Evolutionary conservation across 2,797 vertebrate genomes (phyloP), one percentile per base, ranked within the genome.

Genomic region (Myoxocephalus aenaeus): DNA sequence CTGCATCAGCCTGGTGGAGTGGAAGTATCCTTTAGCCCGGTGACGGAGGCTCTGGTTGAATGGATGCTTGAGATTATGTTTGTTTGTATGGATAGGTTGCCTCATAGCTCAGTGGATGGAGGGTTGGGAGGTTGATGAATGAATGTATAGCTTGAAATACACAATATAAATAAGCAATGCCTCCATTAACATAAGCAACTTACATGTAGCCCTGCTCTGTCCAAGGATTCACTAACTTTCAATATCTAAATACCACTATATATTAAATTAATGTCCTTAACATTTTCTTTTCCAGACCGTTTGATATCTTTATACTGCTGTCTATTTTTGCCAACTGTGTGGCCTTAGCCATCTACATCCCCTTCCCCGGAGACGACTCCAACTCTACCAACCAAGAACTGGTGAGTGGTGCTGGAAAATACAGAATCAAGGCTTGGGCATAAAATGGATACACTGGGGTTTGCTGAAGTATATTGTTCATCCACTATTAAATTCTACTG

Each of bases 281-380:
- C 93, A 44, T 58, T 57, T 27, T 63, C 10, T 58, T 38, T 82
- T 93, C 85, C 96, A 99, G 98, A 96, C 98, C 98, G 81, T 99
- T 99, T 97, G 98, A 99, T 97, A 96, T 98, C 96, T 99, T 99
- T 97, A 99, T 99, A 97, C 95, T 99, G 89, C 92, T 99, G 93
- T 97, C 98, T 94, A 99, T 99, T 96, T 99, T 99, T 98, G 98
- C 98, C 96, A 99, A 99, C 96, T 99, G 98, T 93, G 98, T 99
- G 97, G 98, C 98, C 97, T 99, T 99, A 99, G 98, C 98, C 96
- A 96, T 99, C 95, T 99, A 99, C 95, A 98, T 99, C 95, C 98
- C 98, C 85, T 99, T 99, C 91, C 98, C 98, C 75, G 97, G 97
- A 96, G 98, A 99, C 83, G 98, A 99, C 96, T 99, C 98, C 93